Percentiles rank a stretch among this genome's conserved stretches.
Conservation (phyloP, 2,113 vertebrate genomes). For the Malurus cyaneus region DNA sequence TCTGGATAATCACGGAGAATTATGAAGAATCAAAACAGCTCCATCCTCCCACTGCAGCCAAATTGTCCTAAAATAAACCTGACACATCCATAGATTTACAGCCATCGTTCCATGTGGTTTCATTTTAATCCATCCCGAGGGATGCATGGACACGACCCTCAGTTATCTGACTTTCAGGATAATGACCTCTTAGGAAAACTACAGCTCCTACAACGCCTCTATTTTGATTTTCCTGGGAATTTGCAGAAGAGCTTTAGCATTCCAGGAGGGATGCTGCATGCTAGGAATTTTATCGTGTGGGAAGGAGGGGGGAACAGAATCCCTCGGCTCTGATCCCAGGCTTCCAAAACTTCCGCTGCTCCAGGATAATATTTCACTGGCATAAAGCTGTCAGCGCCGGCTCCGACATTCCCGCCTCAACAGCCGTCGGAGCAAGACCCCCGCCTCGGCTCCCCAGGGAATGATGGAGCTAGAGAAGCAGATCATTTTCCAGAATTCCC, state of each 20-base stretch:
- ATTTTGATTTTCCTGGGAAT: neutral
- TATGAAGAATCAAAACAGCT: neutral
- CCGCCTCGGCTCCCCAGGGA: neutral
- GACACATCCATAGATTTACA: neutral
- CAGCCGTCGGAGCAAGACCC: fast-evolving
- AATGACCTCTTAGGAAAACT: neutral
- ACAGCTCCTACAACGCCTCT: neutral
- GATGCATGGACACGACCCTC: neutral
- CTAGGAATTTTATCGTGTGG: neutral
- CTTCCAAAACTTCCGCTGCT: neutral
- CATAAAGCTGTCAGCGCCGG: neutral
- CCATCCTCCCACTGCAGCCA: neutral
- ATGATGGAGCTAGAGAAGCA: neutral
- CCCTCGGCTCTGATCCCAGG: neutral
- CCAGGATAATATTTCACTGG: neutral
- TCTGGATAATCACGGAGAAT: neutral
- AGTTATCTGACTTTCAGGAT: neutral
- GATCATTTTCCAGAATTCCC: neutral
- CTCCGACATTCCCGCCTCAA: fast-evolving
- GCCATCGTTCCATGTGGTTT: neutral
- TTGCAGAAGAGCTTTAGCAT: neutral
- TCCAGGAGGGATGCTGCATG: fast-evolving
- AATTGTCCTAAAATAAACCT: neutral
- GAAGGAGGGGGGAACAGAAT: neutral
- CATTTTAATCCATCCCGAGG: neutral